phyloP scores from a whole-genome alignment of 2,888 invertebrate species.

The Cartodere bifasciata region DNA sequence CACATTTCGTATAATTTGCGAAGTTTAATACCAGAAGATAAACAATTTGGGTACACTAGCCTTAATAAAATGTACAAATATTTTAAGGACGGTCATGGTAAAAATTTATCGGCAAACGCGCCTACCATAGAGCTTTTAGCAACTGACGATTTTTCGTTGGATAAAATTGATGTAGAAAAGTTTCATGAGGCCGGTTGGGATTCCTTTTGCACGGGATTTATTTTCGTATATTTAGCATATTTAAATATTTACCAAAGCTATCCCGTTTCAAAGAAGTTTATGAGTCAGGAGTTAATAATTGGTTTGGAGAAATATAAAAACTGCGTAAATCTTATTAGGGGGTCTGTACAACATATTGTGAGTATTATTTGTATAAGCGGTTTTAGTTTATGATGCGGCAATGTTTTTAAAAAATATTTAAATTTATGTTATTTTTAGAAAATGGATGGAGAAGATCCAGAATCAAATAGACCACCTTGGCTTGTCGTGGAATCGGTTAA shows the following conservation, averaged over 20 bases:
- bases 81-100: conserved; percentile 40
- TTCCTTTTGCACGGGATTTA: conserved; percentile 62
- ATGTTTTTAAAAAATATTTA: conserved; percentile 2
- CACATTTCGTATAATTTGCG: conserved; percentile 46
- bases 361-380: conserved; percentile 21
- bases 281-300: conserved; percentile 40
- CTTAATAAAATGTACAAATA: conserved; percentile 46
- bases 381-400: conserved; percentile 2
- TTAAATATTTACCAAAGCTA: conserved; percentile 41
- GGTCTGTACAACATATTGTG: conserved; percentile 45
- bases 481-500: conserved; percentile 32
- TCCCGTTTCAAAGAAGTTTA: conserved; percentile 36
- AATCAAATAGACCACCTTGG: conserved; percentile 38
- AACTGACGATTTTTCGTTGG: conserved; percentile 15
- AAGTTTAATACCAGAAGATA: conserved; percentile 24
- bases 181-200: conserved; percentile 78
- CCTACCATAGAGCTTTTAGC: conserved; percentile 29
- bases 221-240: conserved; percentile 54
- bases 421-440: conserved; percentile 30
- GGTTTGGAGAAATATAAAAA: conserved; percentile 40
- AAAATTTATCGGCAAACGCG: conserved; percentile 28
- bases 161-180: conserved; percentile 18
- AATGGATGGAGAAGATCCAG: conserved; percentile 40
- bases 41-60: conserved; percentile 35
- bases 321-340: conserved; percentile 47